Conservation (phyloP, 2,888 invertebrate species). For the Mimumesa dahlbomi region DNA sequence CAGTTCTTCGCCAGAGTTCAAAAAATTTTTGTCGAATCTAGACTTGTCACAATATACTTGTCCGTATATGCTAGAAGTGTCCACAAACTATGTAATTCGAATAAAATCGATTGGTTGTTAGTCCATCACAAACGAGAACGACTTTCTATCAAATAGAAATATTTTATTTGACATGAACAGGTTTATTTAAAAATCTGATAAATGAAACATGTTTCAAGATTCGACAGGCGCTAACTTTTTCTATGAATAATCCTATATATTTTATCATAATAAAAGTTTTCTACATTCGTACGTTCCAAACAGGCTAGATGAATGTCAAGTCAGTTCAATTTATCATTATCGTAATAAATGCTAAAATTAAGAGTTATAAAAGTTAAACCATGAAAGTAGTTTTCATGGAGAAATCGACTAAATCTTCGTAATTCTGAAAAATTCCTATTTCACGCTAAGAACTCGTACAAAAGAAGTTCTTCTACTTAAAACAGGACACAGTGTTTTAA, state of each 20-base stretch:
- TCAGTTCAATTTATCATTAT: not conserved
- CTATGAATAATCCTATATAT: too few species aligned
- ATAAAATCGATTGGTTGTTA: conserved; percentile 2
- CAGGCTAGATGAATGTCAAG: not conserved
- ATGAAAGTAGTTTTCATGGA: not conserved
- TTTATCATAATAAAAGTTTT: not conserved
- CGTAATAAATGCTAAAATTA: not conserved
- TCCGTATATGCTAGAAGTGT: conserved; percentile 18
- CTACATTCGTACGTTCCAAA: too few species aligned
- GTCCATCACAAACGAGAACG: too few species aligned
- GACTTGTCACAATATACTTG: conserved; percentile 2
- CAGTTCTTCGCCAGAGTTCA: conserved; percentile 68
- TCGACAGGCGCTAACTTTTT: not conserved
- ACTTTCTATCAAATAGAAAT: too few species aligned
- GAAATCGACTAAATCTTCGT: not conserved
- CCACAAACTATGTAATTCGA: conserved; percentile 17
- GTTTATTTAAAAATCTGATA: conserved; percentile 1
- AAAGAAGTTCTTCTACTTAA: too few species aligned
- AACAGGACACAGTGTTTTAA: too few species aligned
- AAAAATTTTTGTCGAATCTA: conserved; percentile 59
- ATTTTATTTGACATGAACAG: not conserved
- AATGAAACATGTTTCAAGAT: not conserved
- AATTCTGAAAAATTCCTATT: not conserved
- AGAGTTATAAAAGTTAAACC: not conserved
- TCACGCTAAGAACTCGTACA: not conserved